Evolutionary conservation across 2,113 vertebrate genomes (phyloP), one percentile per base, ranked within the genome.

Genomic region (Chionomys nivalis): DNA sequence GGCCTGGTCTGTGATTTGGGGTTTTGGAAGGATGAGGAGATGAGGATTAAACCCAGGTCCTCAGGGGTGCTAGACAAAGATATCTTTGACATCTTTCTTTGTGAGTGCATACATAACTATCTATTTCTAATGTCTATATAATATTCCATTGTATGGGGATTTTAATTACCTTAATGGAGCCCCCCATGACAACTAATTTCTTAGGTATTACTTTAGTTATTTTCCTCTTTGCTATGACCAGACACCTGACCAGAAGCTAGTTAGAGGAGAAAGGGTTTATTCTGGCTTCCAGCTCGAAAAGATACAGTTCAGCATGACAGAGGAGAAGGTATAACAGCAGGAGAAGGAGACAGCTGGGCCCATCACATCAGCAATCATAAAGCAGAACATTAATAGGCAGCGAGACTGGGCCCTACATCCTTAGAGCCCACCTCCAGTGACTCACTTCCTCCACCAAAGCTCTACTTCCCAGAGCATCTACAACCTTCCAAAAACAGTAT

Each of bases 131-230:
- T 73, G 11, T 75, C n/a, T 39, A 39, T 61, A 28, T 82, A 89
- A 44, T 87, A 87, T 88, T 96, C 31, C 21, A 90, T 76, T 92
- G 7, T 88, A 76, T 77, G 55, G 39, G 89, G 4, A 90, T 90
- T 90, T 72, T 87, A 86, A 76, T 93, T 91, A 91, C 42, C 81
- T 91, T 91, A 61, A 68, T 93, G 78, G 73, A 78, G 65, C 5
- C 8, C 6, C 23, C 42, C 33, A 7, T 93, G 52, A 66, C 23
- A 91, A 93, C 70, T 87, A 94, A 65, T 19, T 52, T 17, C 39
- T 42, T 75, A 61, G 6, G 55, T 72, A 94, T 85, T 90, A 23
- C 49, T 44, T 36, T 86, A 47, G 44, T 68, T 68, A 68, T 19
- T 36, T 68, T 68, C 47, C 44, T 87, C 65, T 17, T 87, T 68